Percentiles rank a stretch among this genome's conserved stretches.
Conservation (phyloP, 1,140 invertebrate species). For the Solen grandis region DNA sequence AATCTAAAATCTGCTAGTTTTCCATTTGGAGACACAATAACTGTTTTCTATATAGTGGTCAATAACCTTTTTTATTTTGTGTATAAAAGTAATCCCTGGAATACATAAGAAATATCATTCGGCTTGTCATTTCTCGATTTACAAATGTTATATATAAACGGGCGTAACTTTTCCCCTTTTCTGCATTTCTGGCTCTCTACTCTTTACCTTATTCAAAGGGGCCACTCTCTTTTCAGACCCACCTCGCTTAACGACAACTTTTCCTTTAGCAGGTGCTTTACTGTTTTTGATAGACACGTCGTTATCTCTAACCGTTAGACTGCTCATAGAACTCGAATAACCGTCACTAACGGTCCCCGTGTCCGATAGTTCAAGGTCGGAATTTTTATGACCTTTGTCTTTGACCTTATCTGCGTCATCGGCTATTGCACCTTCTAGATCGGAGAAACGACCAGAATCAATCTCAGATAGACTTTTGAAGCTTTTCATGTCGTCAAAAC, state of each 20-base stretch:
- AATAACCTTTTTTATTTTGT: too few species aligned
- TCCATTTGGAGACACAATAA: neutral
- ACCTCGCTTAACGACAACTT: neutral
- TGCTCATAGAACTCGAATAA: constrained; percentile 37
- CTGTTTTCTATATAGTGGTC: neutral
- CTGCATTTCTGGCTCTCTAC: neutral
- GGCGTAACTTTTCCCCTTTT: neutral
- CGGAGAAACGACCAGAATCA: constrained; percentile 56
- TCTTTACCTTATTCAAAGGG: neutral
- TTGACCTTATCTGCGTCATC: neutral
- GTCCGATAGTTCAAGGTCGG: constrained; percentile 13
- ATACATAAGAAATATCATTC: too few species aligned
- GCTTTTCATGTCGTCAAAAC: constrained; percentile 46
- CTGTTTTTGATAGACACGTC: neutral
- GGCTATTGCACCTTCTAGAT: constrained; percentile 13
- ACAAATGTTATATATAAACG: constrained; percentile 15
- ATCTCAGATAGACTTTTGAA: constrained; percentile 25
- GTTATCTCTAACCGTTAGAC: constrained; percentile 25
- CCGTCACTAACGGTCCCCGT: constrained; percentile 51
- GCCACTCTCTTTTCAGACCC: neutral
- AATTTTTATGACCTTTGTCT: neutral
- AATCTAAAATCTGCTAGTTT: neutral
- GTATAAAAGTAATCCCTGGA: too few species aligned
- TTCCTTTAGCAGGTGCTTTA: neutral
- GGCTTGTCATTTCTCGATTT: too few species aligned